Base-by-base conservation (phyloP, 2,797 vertebrate genomes). In the Mus caroli region DNA sequence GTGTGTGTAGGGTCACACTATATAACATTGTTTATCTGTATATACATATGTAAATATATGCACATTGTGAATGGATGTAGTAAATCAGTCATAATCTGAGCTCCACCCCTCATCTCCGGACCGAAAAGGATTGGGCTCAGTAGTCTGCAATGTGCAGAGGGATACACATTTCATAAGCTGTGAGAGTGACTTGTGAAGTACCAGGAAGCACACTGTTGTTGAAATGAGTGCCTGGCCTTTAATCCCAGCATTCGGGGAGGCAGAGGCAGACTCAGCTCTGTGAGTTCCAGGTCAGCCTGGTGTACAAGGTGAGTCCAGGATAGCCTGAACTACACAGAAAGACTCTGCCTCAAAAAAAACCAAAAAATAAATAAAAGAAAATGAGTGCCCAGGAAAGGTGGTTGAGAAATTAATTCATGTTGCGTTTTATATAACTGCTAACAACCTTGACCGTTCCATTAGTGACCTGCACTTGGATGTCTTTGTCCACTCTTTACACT, bases 81-180 rank as follows among this genome's bases (percentile, higher is more conserved):
- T 77, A 80, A 77, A 86, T 78, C 50, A 28, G 78, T 88, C 2
- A 58, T 14, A n/a, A 26, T 85, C 56, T 80, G 37, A 90, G 14
- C 26, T 94, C 50, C 24, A 28, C 64, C 88, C 13, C 40, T 92
- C 50, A 58, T 52, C n/a, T 84, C 34, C 64, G 89, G 91, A 92
- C 80, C 43, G 4, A 90, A 87, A 71, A 11, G 15, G 31, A 90
- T 78, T 6, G 34, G 40, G 54, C 22, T 58, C 80, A 79, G n/a
- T 85, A 71, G 84, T 83, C 14, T 92, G 15, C 69, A 79, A 87
- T 91, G 79, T 91, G 88, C 64, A 83, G n/a, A 91, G 34, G 43
- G 31, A 56, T 17, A 67, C 34, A 7, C 20, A 89, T 92, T 56
- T n/a, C 40, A 83, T 26, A 87, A 89, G 77, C 78, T 75, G 85